Conservation (phyloP, 1,140 invertebrate species). For the Sinella curviseta region DNA sequence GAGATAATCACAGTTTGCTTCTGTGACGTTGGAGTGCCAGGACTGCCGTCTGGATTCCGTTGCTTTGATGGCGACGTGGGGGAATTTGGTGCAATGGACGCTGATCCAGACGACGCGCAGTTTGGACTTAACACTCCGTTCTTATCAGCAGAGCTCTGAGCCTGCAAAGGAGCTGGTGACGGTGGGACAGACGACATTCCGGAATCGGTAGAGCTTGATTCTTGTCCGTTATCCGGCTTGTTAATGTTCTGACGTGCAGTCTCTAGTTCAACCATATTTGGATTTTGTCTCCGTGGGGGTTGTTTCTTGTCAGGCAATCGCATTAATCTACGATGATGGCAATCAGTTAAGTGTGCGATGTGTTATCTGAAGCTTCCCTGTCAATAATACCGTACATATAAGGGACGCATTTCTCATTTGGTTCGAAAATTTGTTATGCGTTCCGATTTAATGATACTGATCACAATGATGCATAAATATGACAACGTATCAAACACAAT, state of each 20-base stretch:
- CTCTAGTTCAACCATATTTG: constrained; percentile 4
- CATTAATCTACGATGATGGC: neutral
- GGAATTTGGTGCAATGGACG: neutral
- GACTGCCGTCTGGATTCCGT: neutral
- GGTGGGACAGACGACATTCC: neutral
- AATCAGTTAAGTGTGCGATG: too few species aligned
- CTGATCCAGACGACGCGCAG: neutral
- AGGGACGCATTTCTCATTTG: too few species aligned
- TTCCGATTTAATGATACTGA: too few species aligned
- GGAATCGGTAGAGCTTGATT: neutral
- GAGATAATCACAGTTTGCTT: neutral
- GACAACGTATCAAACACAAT: too few species aligned
- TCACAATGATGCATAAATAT: too few species aligned
- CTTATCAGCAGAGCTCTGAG: neutral
- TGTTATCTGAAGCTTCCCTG: too few species aligned
- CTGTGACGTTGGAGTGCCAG: neutral
- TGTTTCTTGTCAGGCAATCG: neutral
- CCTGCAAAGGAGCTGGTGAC: neutral
- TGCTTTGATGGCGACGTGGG: neutral
- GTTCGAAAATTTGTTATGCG: too few species aligned
- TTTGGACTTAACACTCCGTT: neutral
- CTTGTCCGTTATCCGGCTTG: neutral
- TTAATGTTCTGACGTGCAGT: neutral
- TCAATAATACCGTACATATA: too few species aligned
- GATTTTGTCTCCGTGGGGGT: neutral